Evolutionary conservation across 2,113 vertebrate genomes (phyloP).

Genomic region (Pica pica): DNA sequence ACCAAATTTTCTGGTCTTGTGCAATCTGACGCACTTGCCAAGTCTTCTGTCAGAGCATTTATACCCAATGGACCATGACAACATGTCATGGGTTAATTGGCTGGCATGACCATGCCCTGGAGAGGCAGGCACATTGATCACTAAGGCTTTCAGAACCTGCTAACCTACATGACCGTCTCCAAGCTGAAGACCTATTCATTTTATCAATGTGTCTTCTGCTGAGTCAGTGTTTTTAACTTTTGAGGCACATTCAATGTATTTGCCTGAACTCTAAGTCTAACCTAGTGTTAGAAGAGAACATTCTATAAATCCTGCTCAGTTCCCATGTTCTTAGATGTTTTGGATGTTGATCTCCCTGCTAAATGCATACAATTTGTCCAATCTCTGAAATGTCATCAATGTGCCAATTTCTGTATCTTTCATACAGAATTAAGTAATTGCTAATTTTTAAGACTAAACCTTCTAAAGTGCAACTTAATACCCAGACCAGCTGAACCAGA

Average conservation of each 20-base stretch:
- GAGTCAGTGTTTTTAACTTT: background rate
- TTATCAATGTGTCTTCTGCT: background rate
- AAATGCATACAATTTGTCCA: background rate
- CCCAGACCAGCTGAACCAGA: background rate
- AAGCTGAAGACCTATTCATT: background rate
- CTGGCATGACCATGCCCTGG: background rate
- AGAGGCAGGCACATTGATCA: background rate
- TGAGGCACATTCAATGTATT: background rate
- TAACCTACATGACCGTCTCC: background rate
- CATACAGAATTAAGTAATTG: background rate
- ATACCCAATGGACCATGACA: background rate
- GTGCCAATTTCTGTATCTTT: background rate
- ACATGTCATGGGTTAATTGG: background rate
- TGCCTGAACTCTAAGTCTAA: background rate
- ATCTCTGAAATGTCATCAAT: background rate
- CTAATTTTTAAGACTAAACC: background rate
- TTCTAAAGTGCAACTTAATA: background rate
- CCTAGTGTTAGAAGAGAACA: background rate
- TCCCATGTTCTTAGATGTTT: background rate
- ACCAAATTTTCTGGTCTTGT: background rate
- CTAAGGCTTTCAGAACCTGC: background rate
- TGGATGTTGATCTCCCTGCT: background rate
- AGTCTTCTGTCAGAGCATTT: background rate
- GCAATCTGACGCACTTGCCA: background rate
- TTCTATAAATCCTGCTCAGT: background rate